Conservation (phyloP, 2,888 invertebrate species). For the Trachelus stipa region DNA sequence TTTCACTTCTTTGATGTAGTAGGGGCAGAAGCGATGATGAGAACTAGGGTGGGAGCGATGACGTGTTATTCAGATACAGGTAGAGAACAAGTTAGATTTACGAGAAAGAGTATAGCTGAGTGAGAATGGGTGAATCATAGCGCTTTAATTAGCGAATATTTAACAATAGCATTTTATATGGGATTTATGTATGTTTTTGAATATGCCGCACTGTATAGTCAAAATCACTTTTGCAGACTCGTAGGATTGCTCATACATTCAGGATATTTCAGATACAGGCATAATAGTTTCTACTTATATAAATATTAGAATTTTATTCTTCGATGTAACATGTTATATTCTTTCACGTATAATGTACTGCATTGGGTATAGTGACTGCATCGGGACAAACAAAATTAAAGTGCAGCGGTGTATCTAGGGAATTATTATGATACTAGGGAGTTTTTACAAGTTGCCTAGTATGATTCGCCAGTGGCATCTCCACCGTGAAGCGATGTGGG, state of each 20-base stretch:
- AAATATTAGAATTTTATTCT: background rate
- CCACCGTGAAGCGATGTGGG: constrained; percentile 19
- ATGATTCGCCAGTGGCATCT: constrained; percentile 15
- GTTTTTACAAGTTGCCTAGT: background rate
- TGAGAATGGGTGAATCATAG: background rate
- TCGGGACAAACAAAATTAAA: background rate
- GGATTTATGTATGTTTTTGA: background rate
- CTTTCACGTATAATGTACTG: background rate
- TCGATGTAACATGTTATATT: background rate
- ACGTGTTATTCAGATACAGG: background rate
- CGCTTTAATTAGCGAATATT: background rate
- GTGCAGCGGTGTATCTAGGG: background rate
- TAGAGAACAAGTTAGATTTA: background rate
- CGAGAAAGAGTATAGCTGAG: background rate
- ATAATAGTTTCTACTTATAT: background rate
- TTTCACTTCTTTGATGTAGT: background rate
- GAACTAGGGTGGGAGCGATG: background rate
- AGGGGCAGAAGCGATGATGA: background rate
- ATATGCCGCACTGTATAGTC: background rate
- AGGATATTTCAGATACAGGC: background rate
- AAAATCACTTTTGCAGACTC: background rate
- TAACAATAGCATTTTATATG: background rate
- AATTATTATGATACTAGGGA: background rate
- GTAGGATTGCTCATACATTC: background rate
- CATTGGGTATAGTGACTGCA: background rate